Evolutionary conservation across 2,113 vertebrate genomes (phyloP).

Genomic region (Hystrix cristata): DNA sequence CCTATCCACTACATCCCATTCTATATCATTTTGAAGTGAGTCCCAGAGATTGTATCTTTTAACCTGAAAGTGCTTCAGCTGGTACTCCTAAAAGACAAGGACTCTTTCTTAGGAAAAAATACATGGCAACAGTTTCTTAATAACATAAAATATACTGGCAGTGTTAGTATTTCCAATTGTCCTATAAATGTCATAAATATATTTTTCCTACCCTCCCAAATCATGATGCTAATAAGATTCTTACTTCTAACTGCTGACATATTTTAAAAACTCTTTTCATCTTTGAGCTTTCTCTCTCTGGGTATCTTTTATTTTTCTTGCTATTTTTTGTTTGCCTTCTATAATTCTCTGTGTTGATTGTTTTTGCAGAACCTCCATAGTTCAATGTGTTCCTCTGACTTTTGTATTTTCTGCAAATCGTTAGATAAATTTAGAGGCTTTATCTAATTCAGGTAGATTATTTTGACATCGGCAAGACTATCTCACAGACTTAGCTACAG

Average conservation of each 20-base stretch:
- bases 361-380: background rate
- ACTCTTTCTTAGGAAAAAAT: background rate
- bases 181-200: background rate
- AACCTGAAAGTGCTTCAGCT: background rate
- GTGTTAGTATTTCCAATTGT: background rate
- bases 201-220: background rate
- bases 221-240: background rate
- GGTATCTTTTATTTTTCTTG: background rate
- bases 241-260: background rate
- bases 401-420: background rate
- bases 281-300: background rate
- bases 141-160: background rate
- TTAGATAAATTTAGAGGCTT: background rate
- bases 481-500: background rate
- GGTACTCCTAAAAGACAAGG: background rate
- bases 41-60: background rate
- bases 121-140: background rate
- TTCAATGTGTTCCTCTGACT: background rate
- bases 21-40: background rate
- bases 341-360: background rate
- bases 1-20: background rate
- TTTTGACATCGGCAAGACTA: constrained; percentile 1
- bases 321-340: background rate
- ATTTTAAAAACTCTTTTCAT: background rate
- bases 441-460: background rate